These are phyloP conservation scores for Nasonia vitripennis DNA, from an alignment of 1,140 invertebrate genomes.

Conservation along the genomic window DNA sequence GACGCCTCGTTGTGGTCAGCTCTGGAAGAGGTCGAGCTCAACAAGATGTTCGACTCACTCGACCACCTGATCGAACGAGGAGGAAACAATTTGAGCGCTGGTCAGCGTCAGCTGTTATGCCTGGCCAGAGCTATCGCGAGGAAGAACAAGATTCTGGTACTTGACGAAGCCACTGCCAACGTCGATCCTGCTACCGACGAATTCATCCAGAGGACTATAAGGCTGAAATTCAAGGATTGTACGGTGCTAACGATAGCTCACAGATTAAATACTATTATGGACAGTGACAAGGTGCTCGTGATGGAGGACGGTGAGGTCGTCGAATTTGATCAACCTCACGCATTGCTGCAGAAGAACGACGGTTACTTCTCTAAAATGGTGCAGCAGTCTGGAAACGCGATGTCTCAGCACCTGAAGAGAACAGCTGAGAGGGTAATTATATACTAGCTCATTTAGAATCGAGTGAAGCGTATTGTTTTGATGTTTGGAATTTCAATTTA, in stretches of 20 bases:
- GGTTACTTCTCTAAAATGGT: constrained; percentile 32
- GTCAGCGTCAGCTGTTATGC: constrained; percentile 76
- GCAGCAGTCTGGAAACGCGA: not conserved
- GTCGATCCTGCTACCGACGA: constrained; percentile 71
- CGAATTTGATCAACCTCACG: constrained; percentile 52
- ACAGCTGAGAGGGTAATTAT: not conserved
- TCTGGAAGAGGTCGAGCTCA: constrained; percentile 69
- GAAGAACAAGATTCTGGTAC: constrained; percentile 78
- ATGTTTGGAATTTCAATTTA: not conserved
- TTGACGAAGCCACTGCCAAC: constrained; percentile 76
- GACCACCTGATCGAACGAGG: constrained; percentile 10
- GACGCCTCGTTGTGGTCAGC: constrained; percentile 24
- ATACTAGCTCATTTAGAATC: not conserved
- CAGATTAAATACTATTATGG: constrained; percentile 28
- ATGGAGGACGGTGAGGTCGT: constrained; percentile 20
- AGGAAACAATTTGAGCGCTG: constrained; percentile 21
- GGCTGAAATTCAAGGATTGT: constrained; percentile 61
- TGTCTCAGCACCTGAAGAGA: not conserved
- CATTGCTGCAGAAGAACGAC: not conserved
- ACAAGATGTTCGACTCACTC: constrained; percentile 73
- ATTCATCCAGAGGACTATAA: constrained; percentile 65
- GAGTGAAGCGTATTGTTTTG: not conserved
- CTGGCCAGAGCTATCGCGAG: constrained; percentile 78
- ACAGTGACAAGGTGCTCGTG: constrained; percentile 34
- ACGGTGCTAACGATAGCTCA: constrained; percentile 80